Percentiles rank a stretch among this genome's conserved stretches.
These are phyloP conservation scores for Artibeus lituratus DNA, from an alignment of 2,797 vertebrate genomes.

Conservation along the genomic window DNA sequence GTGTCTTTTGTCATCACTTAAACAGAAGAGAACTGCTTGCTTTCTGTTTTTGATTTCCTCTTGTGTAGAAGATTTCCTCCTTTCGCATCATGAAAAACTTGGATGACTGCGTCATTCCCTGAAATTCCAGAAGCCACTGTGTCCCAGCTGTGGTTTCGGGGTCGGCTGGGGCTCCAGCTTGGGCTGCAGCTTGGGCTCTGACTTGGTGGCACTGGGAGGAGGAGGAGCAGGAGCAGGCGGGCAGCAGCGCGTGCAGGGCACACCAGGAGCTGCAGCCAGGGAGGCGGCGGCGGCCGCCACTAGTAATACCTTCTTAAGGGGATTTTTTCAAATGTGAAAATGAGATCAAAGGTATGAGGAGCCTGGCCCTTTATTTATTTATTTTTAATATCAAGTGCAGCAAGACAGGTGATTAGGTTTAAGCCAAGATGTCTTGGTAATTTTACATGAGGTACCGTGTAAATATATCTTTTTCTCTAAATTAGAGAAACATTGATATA, in stretches of 20 bases:
- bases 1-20: conserved; percentile 96
- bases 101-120: conserved; percentile 98
- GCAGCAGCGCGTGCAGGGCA: no score
- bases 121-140: conserved; percentile 94
- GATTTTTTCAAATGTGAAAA: not conserved
- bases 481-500: not conserved
- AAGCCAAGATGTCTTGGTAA: not conserved
- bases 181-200: no score
- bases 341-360: not conserved
- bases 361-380: not conserved
- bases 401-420: not conserved
- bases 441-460: not conserved
- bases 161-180: no score
- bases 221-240: no score
- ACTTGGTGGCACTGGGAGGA: no score
- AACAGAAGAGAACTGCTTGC: conserved; percentile 95
- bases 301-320: not conserved
- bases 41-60: conserved; percentile 99
- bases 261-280: no score
- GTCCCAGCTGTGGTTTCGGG: no score
- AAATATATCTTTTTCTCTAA: not conserved
- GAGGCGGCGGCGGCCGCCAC: no score
- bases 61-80: conserved; percentile 93
- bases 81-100: conserved; percentile 98
- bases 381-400: not conserved